Conservation (phyloP, 2,797 vertebrate genomes). For the Octomys mimax region DNA sequence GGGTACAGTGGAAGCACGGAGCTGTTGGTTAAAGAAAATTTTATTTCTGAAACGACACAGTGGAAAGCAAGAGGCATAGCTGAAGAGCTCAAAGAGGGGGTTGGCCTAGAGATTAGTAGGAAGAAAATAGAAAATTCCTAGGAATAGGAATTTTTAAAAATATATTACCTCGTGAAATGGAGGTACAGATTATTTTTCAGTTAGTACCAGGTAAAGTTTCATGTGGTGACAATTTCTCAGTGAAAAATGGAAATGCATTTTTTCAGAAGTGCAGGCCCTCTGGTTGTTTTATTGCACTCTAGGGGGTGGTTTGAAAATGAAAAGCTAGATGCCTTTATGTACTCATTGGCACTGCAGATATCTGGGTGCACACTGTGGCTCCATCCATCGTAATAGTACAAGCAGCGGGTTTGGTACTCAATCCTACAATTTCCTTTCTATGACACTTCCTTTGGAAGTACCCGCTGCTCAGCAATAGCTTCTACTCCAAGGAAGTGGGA, state of each 20-base stretch:
- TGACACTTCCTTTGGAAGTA: neutral
- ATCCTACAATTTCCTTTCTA: constrained; percentile 30
- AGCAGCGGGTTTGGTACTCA: neutral
- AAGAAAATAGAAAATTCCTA: constrained; percentile 26
- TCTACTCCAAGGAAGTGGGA: neutral
- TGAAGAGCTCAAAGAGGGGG: neutral
- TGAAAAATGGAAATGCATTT: neutral
- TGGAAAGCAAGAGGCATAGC: neutral
- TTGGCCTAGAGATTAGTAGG: neutral
- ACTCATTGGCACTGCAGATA: neutral
- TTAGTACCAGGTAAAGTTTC: constrained; percentile 3
- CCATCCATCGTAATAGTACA: neutral
- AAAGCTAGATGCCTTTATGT: neutral
- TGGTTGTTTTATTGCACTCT: neutral
- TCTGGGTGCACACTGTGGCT: neutral
- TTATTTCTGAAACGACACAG: neutral
- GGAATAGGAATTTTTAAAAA: neutral
- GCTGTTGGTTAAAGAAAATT: neutral
- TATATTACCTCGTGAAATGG: neutral
- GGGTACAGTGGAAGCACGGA: neutral
- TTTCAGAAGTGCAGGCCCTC: neutral
- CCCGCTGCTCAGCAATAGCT: too few species aligned
- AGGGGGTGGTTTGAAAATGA: constrained; percentile 7
- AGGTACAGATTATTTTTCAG: constrained; percentile 14
- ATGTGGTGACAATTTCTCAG: neutral